Evolutionary conservation across 2,113 vertebrate species (phyloP).

Genomic region (Chaenogobius annularis): DNA sequence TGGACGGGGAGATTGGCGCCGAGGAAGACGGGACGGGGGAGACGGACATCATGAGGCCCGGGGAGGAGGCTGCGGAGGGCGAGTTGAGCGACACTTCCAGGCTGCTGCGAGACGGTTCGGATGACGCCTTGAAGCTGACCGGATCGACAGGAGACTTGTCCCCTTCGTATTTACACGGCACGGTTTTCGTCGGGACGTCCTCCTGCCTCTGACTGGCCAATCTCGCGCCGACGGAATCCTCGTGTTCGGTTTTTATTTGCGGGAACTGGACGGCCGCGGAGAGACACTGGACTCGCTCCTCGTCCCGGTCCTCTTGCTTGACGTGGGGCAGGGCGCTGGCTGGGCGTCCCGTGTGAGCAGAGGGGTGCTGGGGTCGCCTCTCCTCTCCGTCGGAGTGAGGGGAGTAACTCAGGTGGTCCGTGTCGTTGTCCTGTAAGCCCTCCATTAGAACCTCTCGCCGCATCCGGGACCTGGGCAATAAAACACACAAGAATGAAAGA

Average conservation of each 20-base stretch:
- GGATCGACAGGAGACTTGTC: constrained; percentile 80
- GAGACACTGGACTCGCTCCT: constrained; percentile 66
- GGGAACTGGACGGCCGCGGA: constrained; percentile 58
- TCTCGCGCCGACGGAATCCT: constrained; percentile 50
- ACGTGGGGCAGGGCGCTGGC: constrained; percentile 66
- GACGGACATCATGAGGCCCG: constrained; percentile 87
- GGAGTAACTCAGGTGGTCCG: constrained; percentile 78
- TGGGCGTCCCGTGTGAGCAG: constrained; percentile 44
- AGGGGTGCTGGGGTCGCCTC: constrained; percentile 71
- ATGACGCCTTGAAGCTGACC: constrained; percentile 86
- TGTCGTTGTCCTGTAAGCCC: constrained; percentile 89
- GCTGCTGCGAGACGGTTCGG: constrained; percentile 87
- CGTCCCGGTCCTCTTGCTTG: constrained; percentile 84
- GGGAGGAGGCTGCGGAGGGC: constrained; percentile 88
- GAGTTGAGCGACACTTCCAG: constrained; percentile 90
- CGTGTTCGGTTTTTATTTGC: constrained; percentile 73
- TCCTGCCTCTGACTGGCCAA: constrained; percentile 66
- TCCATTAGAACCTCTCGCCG: constrained; percentile 94
- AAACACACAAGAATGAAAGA: constrained; percentile 18
- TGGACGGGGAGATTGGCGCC: constrained; percentile 88
- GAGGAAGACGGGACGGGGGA: constrained; percentile 90
- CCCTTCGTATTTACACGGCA: constrained; percentile 64
- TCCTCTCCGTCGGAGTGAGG: constrained; percentile 85
- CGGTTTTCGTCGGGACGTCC: constrained; percentile 67
- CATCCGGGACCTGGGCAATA: constrained; percentile 90